A percentile compares a stretch with the other conserved stretches of the same genome.
These are phyloP conservation scores for Polyergus mexicanus DNA, from an alignment of 1,140 invertebrate genomes.

Conservation along the genomic window DNA sequence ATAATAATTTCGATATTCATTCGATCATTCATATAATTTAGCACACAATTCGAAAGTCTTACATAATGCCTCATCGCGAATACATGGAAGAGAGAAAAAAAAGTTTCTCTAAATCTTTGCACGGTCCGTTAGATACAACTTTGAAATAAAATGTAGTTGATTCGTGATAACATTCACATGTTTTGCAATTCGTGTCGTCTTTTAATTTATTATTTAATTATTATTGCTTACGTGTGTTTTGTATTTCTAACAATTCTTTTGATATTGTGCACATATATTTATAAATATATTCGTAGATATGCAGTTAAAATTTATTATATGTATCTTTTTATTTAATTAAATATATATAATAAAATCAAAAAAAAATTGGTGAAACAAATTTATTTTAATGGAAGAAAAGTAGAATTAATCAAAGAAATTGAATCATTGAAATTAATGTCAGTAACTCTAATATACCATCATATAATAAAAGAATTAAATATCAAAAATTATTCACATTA, in stretches of 20 bases:
- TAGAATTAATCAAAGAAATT: not conserved
- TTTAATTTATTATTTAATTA: not conserved
- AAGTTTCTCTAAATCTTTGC: not conserved
- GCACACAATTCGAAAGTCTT: not conserved
- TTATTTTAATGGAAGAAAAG: not conserved
- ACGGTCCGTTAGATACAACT: not conserved
- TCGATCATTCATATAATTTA: not conserved
- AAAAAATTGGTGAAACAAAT: not conserved
- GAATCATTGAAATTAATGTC: not conserved
- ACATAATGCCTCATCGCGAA: not conserved
- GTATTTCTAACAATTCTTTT: not conserved
- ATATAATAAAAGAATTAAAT: not conserved
- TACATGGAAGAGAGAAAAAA: not conserved
- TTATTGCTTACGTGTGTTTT: not conserved
- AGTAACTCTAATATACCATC: not conserved
- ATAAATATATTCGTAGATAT: not conserved
- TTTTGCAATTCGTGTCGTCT: not conserved
- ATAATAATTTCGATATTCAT: not conserved
- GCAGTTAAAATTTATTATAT: too few relatives aligned
- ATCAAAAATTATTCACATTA: not conserved
- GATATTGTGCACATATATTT: too few relatives aligned
- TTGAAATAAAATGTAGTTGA: not conserved
- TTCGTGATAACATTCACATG: not conserved
- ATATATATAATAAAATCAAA: not conserved
- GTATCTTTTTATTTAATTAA: too few relatives aligned